Evolutionary conservation across 2,888 invertebrate species (phyloP).

Genomic region (Dryomyza anilis): DNA sequence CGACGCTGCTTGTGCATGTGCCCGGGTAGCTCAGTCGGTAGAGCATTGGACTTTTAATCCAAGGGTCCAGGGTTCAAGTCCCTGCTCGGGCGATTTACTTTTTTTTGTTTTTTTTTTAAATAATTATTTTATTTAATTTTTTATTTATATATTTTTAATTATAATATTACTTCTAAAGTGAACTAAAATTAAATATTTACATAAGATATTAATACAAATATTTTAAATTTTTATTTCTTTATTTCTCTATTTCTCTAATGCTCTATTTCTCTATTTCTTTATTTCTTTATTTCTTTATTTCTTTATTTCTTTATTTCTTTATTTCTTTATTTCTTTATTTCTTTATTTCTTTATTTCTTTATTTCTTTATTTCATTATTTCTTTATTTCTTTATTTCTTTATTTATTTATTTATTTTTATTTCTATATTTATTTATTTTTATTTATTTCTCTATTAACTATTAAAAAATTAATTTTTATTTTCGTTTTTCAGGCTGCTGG

Average conservation of each 20-base stretch:
- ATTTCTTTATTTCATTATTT: not conserved
- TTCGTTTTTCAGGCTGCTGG: conserved; percentile 64
- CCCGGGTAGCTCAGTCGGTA: conserved; percentile 26
- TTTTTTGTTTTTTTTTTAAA: not conserved
- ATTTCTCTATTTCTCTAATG: too few relatives aligned
- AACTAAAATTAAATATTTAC: too few relatives aligned
- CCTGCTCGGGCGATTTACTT: conserved; percentile 21
- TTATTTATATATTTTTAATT: not conserved
- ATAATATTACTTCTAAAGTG: too few relatives aligned
- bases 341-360: not conserved
- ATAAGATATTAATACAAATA: too few relatives aligned
- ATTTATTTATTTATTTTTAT: not conserved
- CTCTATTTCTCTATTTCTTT: too few relatives aligned
- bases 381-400: not conserved
- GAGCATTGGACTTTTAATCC: conserved; percentile 26
- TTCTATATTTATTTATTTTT: not conserved
- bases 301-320: not conserved
- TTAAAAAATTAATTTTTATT: too few relatives aligned
- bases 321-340: not conserved
- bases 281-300: too few relatives aligned
- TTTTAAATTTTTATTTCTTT: too few relatives aligned
- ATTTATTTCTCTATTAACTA: not conserved
- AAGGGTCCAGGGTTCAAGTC: conserved; percentile 29
- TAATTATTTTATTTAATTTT: not conserved
- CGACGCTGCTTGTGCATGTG: not conserved